Base-by-base conservation (phyloP, 1,140 invertebrate genomes). In the Lanistes nyassanus region DNA sequence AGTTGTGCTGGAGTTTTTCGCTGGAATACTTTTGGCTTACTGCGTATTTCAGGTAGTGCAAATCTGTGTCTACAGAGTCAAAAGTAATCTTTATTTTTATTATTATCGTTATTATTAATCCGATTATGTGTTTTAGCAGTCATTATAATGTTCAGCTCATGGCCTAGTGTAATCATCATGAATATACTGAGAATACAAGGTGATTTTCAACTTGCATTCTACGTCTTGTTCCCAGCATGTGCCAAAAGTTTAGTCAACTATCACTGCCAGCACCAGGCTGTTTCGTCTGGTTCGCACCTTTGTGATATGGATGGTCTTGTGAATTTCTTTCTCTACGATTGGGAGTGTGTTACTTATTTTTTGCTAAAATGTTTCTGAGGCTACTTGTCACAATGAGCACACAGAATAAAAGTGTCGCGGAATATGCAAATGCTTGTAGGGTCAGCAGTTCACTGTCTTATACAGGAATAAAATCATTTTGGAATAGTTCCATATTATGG, bases 231-330 rank as follows among this genome's bases (percentile, higher is more conserved):
- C 34, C 19, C 36, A 39, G 65, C 42, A 42, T 67, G 34, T 67
- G 37, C 65, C 65, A 42, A 42, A 67, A 23, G 23, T 29, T 36
- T 42, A 26, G n/a, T 39, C 34, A 37, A 23, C 36, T n/a, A 37
- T 67, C 65, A 67, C 65, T 67, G 65, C 65, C 65, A 67, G n/a
- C 7, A 9, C 65, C 42, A 39, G 42, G 65, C 16, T 31, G 11
- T 23, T 1, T 60, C n/a, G 65, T 39, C 42, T 39, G 26, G 65
- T 67, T n/a, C 3, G 65, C 65, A 37, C 26, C 16, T 23, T 39
- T 67, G 65, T 67, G 65, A 67, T 67, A 67, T 42, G 34, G n/a
- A 39, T 67, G 65, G 36, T 67, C 36, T 42, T 47, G 42, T 47
- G 36, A n/a, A 39, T n/a, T 67, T 67, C 42, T 65, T 42, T 36